These are phyloP conservation scores for Pantherophis guttatus DNA, from an alignment of 2,113 vertebrate genomes.

Conservation along the genomic window DNA sequence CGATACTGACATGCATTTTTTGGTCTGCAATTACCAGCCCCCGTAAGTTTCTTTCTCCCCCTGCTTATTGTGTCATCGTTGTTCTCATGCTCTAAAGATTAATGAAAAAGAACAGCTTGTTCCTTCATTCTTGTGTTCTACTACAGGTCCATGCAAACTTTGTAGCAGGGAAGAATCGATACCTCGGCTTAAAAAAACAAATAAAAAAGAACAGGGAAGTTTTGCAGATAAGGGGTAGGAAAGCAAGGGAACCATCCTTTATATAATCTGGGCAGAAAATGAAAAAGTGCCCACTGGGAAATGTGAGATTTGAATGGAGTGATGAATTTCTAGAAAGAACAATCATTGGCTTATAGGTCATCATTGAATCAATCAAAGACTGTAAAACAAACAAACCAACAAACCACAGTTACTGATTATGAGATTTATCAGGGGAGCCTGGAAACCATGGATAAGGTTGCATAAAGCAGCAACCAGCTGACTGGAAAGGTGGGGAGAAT, in stretches of 20 bases:
- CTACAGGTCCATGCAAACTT: not conserved
- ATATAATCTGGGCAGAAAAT: not conserved
- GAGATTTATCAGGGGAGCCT: not conserved
- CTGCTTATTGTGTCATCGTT: not conserved
- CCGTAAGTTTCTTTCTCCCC: conserved; percentile 63
- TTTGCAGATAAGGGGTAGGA: not conserved
- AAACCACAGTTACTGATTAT: not conserved
- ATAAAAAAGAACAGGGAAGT: not conserved
- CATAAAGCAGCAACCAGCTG: not conserved
- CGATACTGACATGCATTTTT: conserved; percentile 64
- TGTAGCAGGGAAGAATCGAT: not conserved
- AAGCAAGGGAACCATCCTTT: not conserved
- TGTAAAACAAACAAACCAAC: not conserved
- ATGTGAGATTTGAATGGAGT: not conserved
- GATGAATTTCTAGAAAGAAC: not conserved
- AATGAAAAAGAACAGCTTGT: not conserved
- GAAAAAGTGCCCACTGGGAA: not conserved
- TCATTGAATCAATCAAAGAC: not conserved
- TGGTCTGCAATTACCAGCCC: conserved; percentile 77
- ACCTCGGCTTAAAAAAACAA: not conserved
- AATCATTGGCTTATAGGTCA: not conserved
- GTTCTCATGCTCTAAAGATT: not conserved
- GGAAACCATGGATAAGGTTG: not conserved
- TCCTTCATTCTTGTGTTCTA: not conserved
- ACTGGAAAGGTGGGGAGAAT: not conserved